Evolutionary conservation across 2,797 vertebrate genomes (phyloP).

Genomic region (Mastacembelus armatus): DNA sequence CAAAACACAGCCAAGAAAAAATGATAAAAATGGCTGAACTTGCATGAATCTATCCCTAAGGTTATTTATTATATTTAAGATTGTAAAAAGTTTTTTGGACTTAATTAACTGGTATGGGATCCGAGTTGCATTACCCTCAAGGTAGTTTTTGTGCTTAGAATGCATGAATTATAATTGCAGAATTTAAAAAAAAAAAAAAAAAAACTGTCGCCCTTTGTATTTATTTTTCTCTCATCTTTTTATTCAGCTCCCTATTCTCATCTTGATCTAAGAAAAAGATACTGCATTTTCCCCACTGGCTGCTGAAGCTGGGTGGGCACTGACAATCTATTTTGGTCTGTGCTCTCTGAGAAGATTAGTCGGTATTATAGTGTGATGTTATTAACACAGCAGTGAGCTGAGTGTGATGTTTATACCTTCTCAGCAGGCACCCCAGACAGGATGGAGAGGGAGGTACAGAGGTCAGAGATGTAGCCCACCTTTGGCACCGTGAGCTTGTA

Average conservation of each 20-base stretch:
- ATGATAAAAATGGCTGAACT: not conserved
- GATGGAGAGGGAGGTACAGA: slow-evolving; percentile 91
- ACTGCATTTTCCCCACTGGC: slow-evolving; percentile 5
- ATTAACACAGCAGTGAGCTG: slow-evolving; percentile 1
- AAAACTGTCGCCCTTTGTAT: no score
- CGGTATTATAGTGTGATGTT: slow-evolving; percentile 14
- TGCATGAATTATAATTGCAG: no score
- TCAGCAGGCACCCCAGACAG: slow-evolving; percentile 92
- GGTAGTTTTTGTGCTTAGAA: not conserved
- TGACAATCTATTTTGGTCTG: slow-evolving; percentile 21
- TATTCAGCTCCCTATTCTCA: not conserved
- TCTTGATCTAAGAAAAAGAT: not conserved
- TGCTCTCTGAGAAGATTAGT: slow-evolving; percentile 15
- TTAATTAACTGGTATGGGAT: no score
- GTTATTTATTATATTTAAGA: not conserved
- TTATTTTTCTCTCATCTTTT: no score
- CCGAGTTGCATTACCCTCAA: no score
- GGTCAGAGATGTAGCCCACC: slow-evolving; percentile 97
- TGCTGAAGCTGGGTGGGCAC: not conserved
- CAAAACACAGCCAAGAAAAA: not conserved
- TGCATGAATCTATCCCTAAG: not conserved
- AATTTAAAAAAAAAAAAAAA: no score
- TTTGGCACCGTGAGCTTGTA: slow-evolving; percentile 98
- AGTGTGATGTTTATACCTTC: slow-evolving; percentile 85
- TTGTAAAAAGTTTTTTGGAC: no score